Evolutionary conservation across 2,888 invertebrate genomes (phyloP).

Genomic region (Cantharis nigra): DNA sequence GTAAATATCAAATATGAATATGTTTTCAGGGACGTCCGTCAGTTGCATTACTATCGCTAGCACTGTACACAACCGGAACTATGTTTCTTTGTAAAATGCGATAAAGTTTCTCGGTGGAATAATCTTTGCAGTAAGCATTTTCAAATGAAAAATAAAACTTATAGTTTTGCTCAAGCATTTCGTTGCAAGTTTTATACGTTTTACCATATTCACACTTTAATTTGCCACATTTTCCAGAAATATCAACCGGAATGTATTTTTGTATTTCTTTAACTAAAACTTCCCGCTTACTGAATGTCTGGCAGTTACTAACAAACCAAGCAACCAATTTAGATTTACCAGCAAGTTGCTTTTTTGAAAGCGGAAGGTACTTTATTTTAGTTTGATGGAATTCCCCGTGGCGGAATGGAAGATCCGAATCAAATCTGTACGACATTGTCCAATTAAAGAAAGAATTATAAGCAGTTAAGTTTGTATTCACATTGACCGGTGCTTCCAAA

Average conservation of each 20-base stretch:
- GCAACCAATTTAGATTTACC: constrained; percentile 58
- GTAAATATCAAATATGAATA: too few relatives aligned
- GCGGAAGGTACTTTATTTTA: constrained; percentile 32
- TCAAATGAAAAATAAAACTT: constrained; percentile 36
- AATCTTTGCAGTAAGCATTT: constrained; percentile 34
- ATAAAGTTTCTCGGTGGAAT: constrained; percentile 35
- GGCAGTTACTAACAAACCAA: constrained; percentile 64
- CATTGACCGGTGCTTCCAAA: constrained; percentile 55
- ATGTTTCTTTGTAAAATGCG: constrained; percentile 20
- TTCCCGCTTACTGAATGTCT: constrained; percentile 55
- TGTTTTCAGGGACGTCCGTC: neutral
- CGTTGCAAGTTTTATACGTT: too few relatives aligned
- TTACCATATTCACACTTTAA: too few relatives aligned
- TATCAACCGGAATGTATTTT: constrained; percentile 64
- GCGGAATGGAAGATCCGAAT: constrained; percentile 52
- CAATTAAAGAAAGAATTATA: constrained; percentile 59
- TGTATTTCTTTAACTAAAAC: constrained; percentile 57
- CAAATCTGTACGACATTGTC: constrained; percentile 62
- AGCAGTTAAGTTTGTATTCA: constrained; percentile 23
- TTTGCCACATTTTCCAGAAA: constrained; percentile 66
- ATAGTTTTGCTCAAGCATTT: constrained; percentile 50
- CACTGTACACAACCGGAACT: constrained; percentile 34
- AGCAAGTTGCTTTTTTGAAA: constrained; percentile 21
- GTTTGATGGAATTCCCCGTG: constrained; percentile 39
- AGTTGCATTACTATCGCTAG: constrained; percentile 20